Conservation (phyloP, 2,888 invertebrate species). For the Adelognathus sp. region DNA sequence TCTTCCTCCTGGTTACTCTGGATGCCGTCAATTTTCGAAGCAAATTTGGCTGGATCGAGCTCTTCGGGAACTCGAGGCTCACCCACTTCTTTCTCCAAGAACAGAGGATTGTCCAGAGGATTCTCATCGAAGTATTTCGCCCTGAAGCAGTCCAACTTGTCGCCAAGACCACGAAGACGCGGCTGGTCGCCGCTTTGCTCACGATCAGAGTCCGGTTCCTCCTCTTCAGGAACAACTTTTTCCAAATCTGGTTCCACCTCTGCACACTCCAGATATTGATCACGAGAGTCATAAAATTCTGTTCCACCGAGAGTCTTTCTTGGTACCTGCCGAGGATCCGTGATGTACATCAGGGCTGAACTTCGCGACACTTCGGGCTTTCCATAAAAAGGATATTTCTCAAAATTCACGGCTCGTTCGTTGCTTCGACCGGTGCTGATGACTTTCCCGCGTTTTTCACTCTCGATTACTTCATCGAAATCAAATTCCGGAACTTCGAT, state of each 20-base stretch:
- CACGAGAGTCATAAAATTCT: slow-evolving; percentile 87
- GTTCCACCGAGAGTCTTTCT: slow-evolving; percentile 85
- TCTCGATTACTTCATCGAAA: slow-evolving; percentile 66
- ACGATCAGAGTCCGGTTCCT: slow-evolving; percentile 68
- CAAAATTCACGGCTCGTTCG: slow-evolving; percentile 57
- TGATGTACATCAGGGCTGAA: slow-evolving; percentile 87
- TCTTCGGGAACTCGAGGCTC: slow-evolving; percentile 69
- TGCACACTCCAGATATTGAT: slow-evolving; percentile 76
- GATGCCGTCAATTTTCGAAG: slow-evolving; percentile 67
- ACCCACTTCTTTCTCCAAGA: slow-evolving; percentile 80
- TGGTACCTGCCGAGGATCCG: slow-evolving; percentile 85
- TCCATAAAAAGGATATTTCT: slow-evolving; percentile 87
- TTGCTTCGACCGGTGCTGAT: slow-evolving; percentile 8
- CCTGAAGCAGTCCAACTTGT: slow-evolving; percentile 89
- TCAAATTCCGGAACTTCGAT: slow-evolving; percentile 71
- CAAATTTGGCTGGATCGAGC: slow-evolving; percentile 67
- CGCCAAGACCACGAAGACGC: slow-evolving; percentile 86
- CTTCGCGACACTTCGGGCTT: slow-evolving; percentile 81
- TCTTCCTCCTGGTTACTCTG: slow-evolving; percentile 66
- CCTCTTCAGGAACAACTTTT: slow-evolving; percentile 71
- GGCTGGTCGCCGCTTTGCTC: slow-evolving; percentile 72
- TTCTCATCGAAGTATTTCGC: slow-evolving; percentile 89
- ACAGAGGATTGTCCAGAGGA: slow-evolving; percentile 89
- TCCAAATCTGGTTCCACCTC: slow-evolving; percentile 76
- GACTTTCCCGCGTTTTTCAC: slow-evolving; percentile 54